A percentile compares a stretch with the other conserved stretches of the same genome.
Evolutionary conservation across 2,888 invertebrate genomes (phyloP).

Genomic region (Acrobasis repandana): DNA sequence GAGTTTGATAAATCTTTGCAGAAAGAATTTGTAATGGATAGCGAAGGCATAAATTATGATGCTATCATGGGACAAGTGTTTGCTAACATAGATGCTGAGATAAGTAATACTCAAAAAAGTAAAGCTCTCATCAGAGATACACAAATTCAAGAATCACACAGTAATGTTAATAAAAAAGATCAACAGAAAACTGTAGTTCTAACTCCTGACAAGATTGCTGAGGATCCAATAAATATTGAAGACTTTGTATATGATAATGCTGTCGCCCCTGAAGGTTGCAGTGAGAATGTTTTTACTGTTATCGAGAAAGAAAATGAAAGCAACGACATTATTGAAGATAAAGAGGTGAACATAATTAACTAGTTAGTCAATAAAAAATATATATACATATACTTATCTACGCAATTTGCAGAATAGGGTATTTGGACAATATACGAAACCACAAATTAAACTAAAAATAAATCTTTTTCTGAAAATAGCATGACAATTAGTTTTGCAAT

Average conservation of each 20-base stretch:
- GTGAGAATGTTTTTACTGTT: conserved; percentile 70
- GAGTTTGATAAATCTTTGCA: conserved; percentile 13
- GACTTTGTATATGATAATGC: not conserved
- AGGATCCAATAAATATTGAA: conserved; percentile 14
- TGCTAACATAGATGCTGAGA: conserved; percentile 71
- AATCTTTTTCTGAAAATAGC: too few relatives aligned
- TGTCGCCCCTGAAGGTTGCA: conserved; percentile 45
- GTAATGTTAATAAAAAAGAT: conserved; percentile 14
- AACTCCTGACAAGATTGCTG: conserved; percentile 22
- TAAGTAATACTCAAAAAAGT: conserved; percentile 48
- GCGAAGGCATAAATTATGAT: conserved; percentile 66
- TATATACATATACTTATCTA: too few relatives aligned
- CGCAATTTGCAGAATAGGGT: too few relatives aligned
- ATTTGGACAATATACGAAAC: too few relatives aligned
- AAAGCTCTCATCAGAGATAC: conserved; percentile 35
- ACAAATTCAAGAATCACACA: conserved; percentile 21
- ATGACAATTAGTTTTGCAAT: too few relatives aligned
- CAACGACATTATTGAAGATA: conserved; percentile 31
- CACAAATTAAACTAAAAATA: too few relatives aligned
- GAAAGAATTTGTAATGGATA: conserved; percentile 42
- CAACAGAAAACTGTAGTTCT: conserved; percentile 25
- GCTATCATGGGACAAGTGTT: conserved; percentile 66
- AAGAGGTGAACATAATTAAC: conserved; percentile 38
- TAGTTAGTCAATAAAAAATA: not conserved
- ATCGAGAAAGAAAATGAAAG: conserved; percentile 51